phyloP scores from a whole-genome alignment of 2,113 vertebrate species.

The Dascyllus trimaculatus region DNA sequence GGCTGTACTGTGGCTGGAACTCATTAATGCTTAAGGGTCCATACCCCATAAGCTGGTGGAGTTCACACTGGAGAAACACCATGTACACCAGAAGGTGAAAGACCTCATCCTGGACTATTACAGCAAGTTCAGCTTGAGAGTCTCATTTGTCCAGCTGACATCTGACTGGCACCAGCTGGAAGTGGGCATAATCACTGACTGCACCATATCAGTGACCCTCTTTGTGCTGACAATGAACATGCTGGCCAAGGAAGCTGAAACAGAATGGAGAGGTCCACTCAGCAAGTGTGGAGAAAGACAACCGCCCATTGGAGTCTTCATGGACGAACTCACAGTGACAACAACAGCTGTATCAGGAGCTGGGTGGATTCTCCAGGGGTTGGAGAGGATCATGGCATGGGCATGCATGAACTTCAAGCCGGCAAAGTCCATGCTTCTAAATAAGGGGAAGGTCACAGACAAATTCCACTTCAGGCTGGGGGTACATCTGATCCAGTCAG shows the following conservation, averaged over 20 bases:
- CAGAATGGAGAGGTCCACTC: not conserved
- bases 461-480: not conserved
- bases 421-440: not conserved
- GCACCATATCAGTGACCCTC: not conserved
- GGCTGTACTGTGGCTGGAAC: too few relatives aligned
- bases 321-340: not conserved
- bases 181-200: not conserved
- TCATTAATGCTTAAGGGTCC: too few relatives aligned
- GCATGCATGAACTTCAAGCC: not conserved
- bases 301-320: not conserved
- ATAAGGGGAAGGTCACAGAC: not conserved
- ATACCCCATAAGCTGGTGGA: too few relatives aligned
- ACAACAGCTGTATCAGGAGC: not conserved
- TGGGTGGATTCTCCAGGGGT: not conserved
- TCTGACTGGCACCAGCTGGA: not conserved
- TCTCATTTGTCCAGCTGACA: not conserved
- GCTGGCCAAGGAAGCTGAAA: not conserved
- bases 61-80: not conserved
- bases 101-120: too few relatives aligned
- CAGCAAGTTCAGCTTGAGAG: not conserved
- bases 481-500: too few relatives aligned
- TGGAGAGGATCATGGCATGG: not conserved
- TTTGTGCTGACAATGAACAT: not conserved
- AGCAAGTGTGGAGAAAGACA: not conserved
- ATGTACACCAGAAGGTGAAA: not conserved